Conservation (phyloP, 1,140 invertebrate species). For the Portunus trituberculatus region DNA sequence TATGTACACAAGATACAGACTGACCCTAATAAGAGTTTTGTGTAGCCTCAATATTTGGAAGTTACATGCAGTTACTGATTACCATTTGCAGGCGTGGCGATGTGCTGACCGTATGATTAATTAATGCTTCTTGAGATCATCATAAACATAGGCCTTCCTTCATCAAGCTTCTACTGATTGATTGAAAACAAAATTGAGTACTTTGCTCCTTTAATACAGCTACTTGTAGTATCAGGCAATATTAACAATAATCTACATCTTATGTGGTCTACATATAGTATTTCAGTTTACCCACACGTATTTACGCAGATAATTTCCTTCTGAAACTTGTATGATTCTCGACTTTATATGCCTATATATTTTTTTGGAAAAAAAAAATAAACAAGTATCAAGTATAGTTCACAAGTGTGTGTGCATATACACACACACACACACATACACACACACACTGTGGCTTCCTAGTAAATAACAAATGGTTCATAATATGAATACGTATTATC, state of each 20-base stretch:
- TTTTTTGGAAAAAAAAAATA: not conserved
- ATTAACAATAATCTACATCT: not conserved
- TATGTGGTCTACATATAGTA: slow-evolving; percentile 10
- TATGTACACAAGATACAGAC: slow-evolving; percentile 58
- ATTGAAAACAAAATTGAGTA: not conserved
- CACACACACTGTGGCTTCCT: not conserved
- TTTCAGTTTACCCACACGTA: slow-evolving; percentile 25
- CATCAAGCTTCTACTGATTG: slow-evolving; percentile 33
- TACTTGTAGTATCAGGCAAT: not conserved
- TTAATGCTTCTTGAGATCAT: slow-evolving; percentile 46
- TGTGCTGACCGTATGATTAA: not conserved
- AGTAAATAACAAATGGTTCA: too few species aligned
- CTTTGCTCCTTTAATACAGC: slow-evolving; percentile 25
- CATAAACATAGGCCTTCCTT: not conserved
- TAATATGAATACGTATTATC: too few species aligned
- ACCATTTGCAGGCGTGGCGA: slow-evolving; percentile 21
- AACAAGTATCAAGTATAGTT: not conserved
- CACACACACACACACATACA: not conserved
- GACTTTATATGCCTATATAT: not conserved
- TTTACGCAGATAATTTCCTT: not conserved
- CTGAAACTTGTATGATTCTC: not conserved
- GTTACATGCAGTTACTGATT: slow-evolving; percentile 45
- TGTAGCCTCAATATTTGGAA: slow-evolving; percentile 69
- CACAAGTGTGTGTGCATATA: not conserved
- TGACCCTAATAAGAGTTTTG: slow-evolving; percentile 62